A percentile compares a stretch with the other conserved stretches of the same genome.
Conservation (phyloP, 2,888 invertebrate genomes). For the Leptinotarsa juncta region DNA sequence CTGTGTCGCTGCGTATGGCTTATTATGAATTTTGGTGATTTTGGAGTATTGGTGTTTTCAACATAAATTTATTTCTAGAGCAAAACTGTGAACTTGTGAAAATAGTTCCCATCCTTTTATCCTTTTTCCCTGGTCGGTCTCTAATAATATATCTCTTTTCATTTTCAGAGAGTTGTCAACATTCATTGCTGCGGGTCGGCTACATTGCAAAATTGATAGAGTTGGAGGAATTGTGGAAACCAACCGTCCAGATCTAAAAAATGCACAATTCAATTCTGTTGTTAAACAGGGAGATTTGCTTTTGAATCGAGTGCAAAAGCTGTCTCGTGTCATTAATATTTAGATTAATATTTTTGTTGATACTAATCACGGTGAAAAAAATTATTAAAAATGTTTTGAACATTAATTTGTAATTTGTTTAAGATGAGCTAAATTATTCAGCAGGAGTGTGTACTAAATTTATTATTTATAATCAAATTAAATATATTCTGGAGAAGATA, state of each 20-base stretch:
- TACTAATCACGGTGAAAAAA: too few species aligned
- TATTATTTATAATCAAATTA: too few species aligned
- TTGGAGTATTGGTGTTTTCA: too few species aligned
- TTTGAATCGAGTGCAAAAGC: conserved; percentile 97
- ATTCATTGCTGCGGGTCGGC: conserved; percentile 95
- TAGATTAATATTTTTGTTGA: conserved; percentile 56
- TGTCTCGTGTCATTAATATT: conserved; percentile 99
- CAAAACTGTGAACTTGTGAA: too few species aligned
- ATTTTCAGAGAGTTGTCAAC: conserved; percentile 77
- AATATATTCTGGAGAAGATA: too few species aligned
- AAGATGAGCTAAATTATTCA: too few species aligned
- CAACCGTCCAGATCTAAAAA: conserved; percentile 89
- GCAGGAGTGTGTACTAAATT: too few species aligned
- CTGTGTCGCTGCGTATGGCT: too few species aligned
- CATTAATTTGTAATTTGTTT: too few species aligned
- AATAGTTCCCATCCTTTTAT: not conserved
- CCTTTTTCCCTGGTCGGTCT: not conserved
- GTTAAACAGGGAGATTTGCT: conserved; percentile 98
- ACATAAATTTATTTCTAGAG: too few species aligned
- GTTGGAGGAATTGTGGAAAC: conserved; percentile 97
- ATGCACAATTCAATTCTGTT: conserved; percentile 93
- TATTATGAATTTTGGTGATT: too few species aligned
- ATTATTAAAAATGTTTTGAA: too few species aligned
- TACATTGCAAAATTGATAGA: conserved; percentile 98
- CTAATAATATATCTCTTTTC: not conserved